phyloP scores from a whole-genome alignment of 1,140 invertebrate species.

The Ectropis grisescens region DNA sequence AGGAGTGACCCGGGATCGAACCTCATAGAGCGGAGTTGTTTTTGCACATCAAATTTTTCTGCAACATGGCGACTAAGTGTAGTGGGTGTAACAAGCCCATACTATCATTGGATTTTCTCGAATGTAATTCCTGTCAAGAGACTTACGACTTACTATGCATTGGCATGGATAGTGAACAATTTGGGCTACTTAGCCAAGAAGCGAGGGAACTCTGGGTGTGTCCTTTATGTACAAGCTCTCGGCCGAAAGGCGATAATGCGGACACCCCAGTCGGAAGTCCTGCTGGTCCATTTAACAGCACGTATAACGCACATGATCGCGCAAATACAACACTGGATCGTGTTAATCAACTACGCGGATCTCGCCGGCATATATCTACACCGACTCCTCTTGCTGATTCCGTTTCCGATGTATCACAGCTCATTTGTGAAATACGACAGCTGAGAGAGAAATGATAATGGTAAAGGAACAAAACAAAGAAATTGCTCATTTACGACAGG shows the following conservation, averaged over 20 bases:
- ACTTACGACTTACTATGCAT: not conserved
- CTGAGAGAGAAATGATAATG: not conserved
- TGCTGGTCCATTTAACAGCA: not conserved
- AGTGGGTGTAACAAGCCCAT: not conserved
- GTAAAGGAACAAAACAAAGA: not conserved
- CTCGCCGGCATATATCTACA: not conserved
- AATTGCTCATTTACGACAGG: not conserved
- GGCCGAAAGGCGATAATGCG: not conserved
- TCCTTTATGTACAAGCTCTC: not conserved
- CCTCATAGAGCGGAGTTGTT: too few relatives aligned
- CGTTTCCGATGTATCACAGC: not conserved
- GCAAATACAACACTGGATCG: too few relatives aligned
- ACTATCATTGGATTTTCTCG: not conserved
- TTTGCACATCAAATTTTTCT: too few relatives aligned
- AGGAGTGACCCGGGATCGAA: too few relatives aligned
- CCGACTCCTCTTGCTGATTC: not conserved
- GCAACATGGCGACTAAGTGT: not conserved
- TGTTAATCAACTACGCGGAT: not conserved
- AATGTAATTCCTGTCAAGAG: not conserved
- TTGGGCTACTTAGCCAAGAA: not conserved
- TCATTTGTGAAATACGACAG: not conserved
- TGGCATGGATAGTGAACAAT: not conserved
- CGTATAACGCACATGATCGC: too few relatives aligned
- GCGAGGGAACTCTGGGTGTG: not conserved
- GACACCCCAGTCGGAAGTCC: not conserved